These are phyloP conservation scores for Meganola albula DNA, from an alignment of 2,888 invertebrate genomes.

Conservation along the genomic window DNA sequence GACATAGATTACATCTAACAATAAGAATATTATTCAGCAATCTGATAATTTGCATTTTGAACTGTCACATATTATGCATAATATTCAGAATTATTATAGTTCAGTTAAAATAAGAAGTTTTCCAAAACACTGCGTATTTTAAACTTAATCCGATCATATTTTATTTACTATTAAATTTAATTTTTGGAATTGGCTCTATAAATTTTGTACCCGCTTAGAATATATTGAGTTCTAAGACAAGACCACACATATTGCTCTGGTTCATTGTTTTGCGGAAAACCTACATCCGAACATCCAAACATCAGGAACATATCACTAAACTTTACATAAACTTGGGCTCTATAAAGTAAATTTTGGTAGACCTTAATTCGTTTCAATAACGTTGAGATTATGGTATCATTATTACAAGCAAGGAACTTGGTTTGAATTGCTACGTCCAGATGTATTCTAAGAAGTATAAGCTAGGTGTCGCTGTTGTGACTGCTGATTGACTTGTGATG, in stretches of 20 bases:
- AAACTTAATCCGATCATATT: too few species aligned
- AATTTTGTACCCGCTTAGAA: too few species aligned
- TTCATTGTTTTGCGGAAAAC: background rate
- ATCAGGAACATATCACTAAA: background rate
- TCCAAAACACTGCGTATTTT: too few species aligned
- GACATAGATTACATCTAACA: too few species aligned
- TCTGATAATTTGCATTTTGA: too few species aligned
- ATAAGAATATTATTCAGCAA: too few species aligned
- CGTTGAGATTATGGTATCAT: background rate
- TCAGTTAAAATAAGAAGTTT: too few species aligned
- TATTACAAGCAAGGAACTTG: background rate
- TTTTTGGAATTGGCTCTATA: too few species aligned
- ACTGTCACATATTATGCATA: too few species aligned
- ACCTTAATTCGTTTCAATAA: background rate
- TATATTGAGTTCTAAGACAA: too few species aligned
- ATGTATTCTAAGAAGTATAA: constrained; percentile 51
- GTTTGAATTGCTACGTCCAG: constrained; percentile 12
- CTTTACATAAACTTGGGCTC: background rate
- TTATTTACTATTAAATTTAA: too few species aligned
- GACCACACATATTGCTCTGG: background rate
- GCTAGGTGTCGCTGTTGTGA: constrained; percentile 57
- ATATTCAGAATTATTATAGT: too few species aligned
- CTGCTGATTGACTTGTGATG: constrained; percentile 67
- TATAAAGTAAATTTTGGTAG: background rate
- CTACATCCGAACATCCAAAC: background rate